Evolutionary conservation across 1,140 invertebrate species (phyloP).

Genomic region (Neuroterus valhalla): DNA sequence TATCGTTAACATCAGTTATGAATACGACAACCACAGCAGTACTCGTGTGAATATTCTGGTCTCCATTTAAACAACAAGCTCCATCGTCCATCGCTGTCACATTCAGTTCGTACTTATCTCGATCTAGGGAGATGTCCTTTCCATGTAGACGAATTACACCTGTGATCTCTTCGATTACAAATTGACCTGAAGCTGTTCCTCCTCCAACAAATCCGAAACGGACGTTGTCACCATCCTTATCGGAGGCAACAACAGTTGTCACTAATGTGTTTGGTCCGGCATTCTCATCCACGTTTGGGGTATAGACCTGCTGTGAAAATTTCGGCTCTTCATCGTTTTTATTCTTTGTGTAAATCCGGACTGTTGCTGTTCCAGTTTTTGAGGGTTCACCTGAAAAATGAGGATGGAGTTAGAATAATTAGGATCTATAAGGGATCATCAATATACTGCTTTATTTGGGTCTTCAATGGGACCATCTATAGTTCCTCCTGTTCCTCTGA

Average conservation of each 20-base stretch:
- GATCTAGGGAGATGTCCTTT: slow-evolving; percentile 88
- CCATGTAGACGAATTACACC: slow-evolving; percentile 93
- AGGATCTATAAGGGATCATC: too few species aligned
- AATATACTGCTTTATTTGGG: too few species aligned
- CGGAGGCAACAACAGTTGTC: slow-evolving; percentile 94
- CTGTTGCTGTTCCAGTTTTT: slow-evolving; percentile 93
- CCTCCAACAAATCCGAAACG: slow-evolving; percentile 95
- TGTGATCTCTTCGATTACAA: slow-evolving; percentile 96
- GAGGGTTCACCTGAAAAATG: slow-evolving; percentile 83
- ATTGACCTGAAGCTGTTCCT: slow-evolving; percentile 91
- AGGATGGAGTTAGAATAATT: background rate
- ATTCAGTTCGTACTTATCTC: slow-evolving; percentile 94
- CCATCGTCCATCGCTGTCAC: slow-evolving; percentile 96
- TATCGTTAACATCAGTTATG: slow-evolving; percentile 97
- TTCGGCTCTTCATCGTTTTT: slow-evolving; percentile 98
- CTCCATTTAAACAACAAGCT: slow-evolving; percentile 91
- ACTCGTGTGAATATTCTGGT: slow-evolving; percentile 89
- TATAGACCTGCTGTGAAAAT: slow-evolving; percentile 97
- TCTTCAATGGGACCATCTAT: too few species aligned
- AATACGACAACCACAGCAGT: slow-evolving; percentile 97
- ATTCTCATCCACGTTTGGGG: slow-evolving; percentile 96
- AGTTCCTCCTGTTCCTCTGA: too few species aligned
- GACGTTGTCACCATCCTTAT: slow-evolving; percentile 96
- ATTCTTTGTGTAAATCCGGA: slow-evolving; percentile 95
- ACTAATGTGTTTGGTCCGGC: slow-evolving; percentile 95